A percentile compares a stretch with the other conserved stretches of the same genome.
Evolutionary conservation across 1,140 invertebrate species (phyloP).

Genomic region (Conopomorpha cramerella): DNA sequence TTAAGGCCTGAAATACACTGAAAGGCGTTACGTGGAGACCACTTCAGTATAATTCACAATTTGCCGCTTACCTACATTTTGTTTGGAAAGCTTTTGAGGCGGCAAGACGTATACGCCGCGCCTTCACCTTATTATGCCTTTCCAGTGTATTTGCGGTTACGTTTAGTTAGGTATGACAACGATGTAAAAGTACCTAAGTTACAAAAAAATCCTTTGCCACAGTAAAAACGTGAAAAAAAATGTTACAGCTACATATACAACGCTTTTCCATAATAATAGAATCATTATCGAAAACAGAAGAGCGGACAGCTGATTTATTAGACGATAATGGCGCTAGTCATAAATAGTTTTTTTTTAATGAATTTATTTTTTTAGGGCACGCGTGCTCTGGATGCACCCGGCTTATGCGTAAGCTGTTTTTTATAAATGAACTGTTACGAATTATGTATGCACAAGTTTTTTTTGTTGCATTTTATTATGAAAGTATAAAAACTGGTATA

Average conservation of each 20-base stretch:
- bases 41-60: too few species aligned
- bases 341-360: conserved; percentile 55
- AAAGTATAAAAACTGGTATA: too few species aligned
- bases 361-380: conserved; percentile 23
- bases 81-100: too few species aligned
- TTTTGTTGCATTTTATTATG: conserved; percentile 8
- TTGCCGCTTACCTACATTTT: too few species aligned
- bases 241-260: conserved; percentile 58
- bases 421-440: conserved; percentile 22
- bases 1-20: too few species aligned
- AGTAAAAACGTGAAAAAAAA: conserved; percentile 35
- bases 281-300: conserved; percentile 61
- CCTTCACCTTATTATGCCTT: too few species aligned
- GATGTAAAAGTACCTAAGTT: too few species aligned
- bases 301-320: conserved; percentile 59
- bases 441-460: conserved; percentile 21
- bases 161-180: too few species aligned
- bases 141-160: too few species aligned
- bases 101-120: too few species aligned
- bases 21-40: too few species aligned
- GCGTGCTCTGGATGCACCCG: conserved; percentile 23
- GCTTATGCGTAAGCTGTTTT: conserved; percentile 18
- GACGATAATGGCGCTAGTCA: conserved; percentile 55
- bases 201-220: too few species aligned
- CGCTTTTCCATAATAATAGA: conserved; percentile 61